Evolutionary conservation across 2,888 invertebrate species (phyloP), one percentile per base, ranked within the genome.

Genomic region (Eristalis arbustorum): DNA sequence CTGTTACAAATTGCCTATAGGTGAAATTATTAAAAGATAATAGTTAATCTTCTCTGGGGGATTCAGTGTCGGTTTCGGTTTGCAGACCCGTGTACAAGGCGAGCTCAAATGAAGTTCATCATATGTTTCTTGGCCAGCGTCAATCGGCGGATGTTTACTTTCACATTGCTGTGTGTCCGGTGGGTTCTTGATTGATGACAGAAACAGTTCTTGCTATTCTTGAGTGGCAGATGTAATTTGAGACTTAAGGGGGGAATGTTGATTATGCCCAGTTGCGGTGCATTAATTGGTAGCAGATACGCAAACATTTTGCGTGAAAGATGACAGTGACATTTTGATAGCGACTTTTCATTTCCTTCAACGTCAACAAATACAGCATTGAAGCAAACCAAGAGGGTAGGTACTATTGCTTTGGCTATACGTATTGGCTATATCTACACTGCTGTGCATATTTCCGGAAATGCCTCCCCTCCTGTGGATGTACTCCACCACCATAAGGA

Each of bases 11-110:
- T 18, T 8, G 49, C 8, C 49, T 49, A 18, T 66, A 10, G 64
- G 57, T 76, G 68, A 80, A 73, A 80, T 76, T 81, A 69, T 73
- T 77, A 69, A 76, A n/a, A 49, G 66, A 73, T 64, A 64, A 64
- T 81, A 73, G 69, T 85, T 76, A 85, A 81, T 85, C 72, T 73
- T 77, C 68, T 77, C 40, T 22, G 68, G 68, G 63, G 69, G 28
- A 22, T 57, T 73, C 6, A 49, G 14, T 49, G 40, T 69, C n/a
- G 23, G 61, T 23, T 62, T 75, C 18, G 34, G 59, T 13, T 59
- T n/a, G 1, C 13, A 11, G 59, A 72, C 67, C 42, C 66, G 78
- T 71, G 75, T 80, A 61, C 13, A 8, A 61, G 66, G 42, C 23
- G 34, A 14, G 28, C 22, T 57, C 3, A 59, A 59, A 59, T 14